A percentile compares a stretch with the other conserved stretches of the same genome.
These are phyloP conservation scores for Oreortyx pictus DNA, from an alignment of 2,797 vertebrate genomes.

Conservation along the genomic window DNA sequence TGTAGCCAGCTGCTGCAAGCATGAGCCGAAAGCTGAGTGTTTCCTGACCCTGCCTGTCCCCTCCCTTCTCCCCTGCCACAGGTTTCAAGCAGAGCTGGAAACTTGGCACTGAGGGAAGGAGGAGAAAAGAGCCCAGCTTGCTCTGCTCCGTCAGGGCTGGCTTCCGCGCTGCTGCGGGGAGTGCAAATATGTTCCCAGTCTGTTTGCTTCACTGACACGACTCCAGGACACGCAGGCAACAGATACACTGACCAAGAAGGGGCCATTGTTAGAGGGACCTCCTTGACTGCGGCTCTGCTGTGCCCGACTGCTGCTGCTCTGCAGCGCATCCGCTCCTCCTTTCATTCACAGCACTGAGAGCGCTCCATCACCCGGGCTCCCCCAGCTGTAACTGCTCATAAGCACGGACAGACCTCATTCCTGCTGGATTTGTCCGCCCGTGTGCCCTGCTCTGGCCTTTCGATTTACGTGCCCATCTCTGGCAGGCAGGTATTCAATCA, in stretches of 20 bases:
- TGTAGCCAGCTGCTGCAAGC: neutral
- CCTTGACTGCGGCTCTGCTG: neutral
- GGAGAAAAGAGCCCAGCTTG: constrained; percentile 56
- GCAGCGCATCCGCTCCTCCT: neutral
- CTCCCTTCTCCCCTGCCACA: neutral
- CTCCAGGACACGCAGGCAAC: constrained; percentile 60
- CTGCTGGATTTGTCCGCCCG: neutral
- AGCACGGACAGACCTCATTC: neutral
- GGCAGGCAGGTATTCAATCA: neutral
- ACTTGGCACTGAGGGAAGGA: constrained; percentile 4
- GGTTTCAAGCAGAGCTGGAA: constrained; percentile 45
- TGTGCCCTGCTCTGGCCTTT: neutral
- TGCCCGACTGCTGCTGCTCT: neutral
- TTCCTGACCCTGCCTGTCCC: neutral
- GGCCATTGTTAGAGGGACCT: constrained; percentile 60
- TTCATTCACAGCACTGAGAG: neutral
- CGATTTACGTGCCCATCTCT: neutral
- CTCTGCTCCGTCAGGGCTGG: constrained; percentile 43
- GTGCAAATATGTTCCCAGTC: constrained; percentile 63
- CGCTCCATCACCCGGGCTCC: fast-evolving
- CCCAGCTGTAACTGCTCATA: neutral
- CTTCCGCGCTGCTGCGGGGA: constrained; percentile 49
- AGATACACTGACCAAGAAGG: constrained; percentile 51
- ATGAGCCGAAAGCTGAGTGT: neutral
- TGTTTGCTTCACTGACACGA: constrained; percentile 35